phyloP scores from a whole-genome alignment of 2,888 invertebrate genomes.

The Antheraea yamamai region DNA sequence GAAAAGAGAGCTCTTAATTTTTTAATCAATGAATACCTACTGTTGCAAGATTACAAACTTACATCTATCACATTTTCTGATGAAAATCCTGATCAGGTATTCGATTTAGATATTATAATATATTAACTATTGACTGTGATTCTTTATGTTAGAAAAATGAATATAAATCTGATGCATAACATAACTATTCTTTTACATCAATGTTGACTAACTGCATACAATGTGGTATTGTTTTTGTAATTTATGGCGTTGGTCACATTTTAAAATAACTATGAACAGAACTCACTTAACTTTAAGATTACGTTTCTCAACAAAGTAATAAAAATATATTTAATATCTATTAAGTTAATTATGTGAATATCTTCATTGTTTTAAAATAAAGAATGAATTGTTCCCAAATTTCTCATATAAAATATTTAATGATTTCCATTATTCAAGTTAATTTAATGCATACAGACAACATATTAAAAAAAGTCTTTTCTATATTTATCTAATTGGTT shows the following conservation, averaged over 20 bases:
- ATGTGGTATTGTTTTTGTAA: neutral
- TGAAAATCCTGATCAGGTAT: conserved; percentile 93
- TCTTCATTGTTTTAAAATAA: neutral
- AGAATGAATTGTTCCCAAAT: neutral
- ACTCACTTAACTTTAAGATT: neutral
- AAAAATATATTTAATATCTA: neutral
- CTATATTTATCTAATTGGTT: neutral
- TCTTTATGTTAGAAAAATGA: neutral
- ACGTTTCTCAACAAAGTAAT: neutral
- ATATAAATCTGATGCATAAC: neutral
- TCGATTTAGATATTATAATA: neutral
- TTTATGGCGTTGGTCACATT: neutral
- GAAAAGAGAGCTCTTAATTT: conserved; percentile 93
- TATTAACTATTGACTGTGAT: neutral
- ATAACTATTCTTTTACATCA: neutral
- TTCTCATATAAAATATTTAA: neutral
- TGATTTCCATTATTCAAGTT: no score
- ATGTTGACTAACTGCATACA: neutral
- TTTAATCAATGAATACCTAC: conserved; percentile 92
- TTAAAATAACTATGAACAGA: neutral
- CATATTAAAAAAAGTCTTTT: no score
- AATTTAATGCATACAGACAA: no score
- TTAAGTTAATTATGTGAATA: neutral
- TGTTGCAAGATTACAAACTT: conserved; percentile 90
- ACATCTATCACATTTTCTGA: conserved; percentile 95